Conservation (phyloP, 2,113 vertebrate genomes). For the Pyxicephalus adspersus region DNA sequence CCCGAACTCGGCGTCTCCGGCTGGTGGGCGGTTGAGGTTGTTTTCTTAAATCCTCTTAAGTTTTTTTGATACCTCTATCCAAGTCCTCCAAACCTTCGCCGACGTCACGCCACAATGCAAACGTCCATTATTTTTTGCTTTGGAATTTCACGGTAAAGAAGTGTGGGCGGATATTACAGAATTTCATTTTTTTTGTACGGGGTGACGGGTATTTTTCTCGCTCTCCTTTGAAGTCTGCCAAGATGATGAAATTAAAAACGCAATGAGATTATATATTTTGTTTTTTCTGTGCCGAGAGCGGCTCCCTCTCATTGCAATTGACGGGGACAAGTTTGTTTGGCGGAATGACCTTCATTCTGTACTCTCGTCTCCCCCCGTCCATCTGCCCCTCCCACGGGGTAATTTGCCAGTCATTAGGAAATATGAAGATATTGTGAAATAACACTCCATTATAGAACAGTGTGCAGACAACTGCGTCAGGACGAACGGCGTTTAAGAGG, state of each 20-base stretch:
- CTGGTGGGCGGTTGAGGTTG: conserved; percentile 15
- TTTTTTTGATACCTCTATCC: conserved; percentile 23
- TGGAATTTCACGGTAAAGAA: conserved; percentile 21
- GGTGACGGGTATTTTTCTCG: background rate
- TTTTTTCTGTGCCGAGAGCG: background rate
- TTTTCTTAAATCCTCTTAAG: conserved; percentile 33
- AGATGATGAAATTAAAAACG: conserved; percentile 32
- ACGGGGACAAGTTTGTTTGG: background rate
- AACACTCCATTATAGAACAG: conserved; percentile 5
- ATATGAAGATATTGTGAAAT: conserved; percentile 14
- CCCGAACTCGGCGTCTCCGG: background rate
- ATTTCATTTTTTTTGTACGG: conserved; percentile 22
- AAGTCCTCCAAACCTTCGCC: conserved; percentile 12
- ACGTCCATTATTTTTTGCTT: background rate
- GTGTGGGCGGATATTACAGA: conserved; percentile 31
- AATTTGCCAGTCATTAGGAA: background rate
- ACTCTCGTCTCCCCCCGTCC: background rate
- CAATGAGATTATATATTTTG: background rate
- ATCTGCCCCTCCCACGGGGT: background rate
- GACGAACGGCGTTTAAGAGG: background rate
- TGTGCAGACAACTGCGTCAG: background rate
- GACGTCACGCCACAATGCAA: conserved; percentile 23
- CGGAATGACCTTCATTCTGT: background rate
- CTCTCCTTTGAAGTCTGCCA: conserved; percentile 28
- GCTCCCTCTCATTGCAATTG: background rate